A percentile compares a stretch with the other conserved stretches of the same genome.
phyloP scores from a whole-genome alignment of 2,888 invertebrate genomes.

The Sympetrum striolatum region DNA sequence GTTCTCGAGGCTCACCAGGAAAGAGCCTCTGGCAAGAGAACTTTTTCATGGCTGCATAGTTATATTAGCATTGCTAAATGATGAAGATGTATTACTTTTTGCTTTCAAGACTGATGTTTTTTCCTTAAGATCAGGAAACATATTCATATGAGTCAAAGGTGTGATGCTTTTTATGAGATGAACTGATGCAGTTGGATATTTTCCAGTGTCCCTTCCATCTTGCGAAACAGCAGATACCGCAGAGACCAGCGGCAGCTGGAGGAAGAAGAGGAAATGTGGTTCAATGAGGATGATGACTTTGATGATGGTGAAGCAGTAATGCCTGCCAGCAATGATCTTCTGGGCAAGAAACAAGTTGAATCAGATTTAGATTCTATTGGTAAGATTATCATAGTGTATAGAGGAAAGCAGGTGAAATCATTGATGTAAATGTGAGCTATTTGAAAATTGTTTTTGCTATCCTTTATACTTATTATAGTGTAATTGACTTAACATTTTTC shows the following conservation, averaged over 20 bases:
- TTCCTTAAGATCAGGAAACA: no score
- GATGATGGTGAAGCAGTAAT: slow-evolving; percentile 76
- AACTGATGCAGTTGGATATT: slow-evolving; percentile 47
- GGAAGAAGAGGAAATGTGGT: slow-evolving; percentile 99
- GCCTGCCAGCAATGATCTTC: slow-evolving; percentile 62
- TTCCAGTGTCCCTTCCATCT: slow-evolving; percentile 78
- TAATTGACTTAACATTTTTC: no score
- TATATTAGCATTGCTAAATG: no score
- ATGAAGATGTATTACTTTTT: no score
- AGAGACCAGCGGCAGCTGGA: slow-evolving; percentile 93
- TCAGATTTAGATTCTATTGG: slow-evolving; percentile 69
- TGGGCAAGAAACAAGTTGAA: slow-evolving; percentile 65
- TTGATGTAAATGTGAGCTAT: background rate
- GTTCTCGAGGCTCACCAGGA: no score
- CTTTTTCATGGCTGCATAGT: no score
- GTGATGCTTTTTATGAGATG: background rate
- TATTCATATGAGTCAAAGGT: background rate
- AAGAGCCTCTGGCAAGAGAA: no score
- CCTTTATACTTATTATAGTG: no score
- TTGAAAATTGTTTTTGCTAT: no score
- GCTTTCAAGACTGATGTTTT: no score
- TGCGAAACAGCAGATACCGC: slow-evolving; percentile 81
- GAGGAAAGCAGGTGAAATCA: no score
- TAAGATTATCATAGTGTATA: slow-evolving; percentile 48
- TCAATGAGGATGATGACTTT: slow-evolving; percentile 95